Evolutionary conservation across 2,888 invertebrate species (phyloP), one percentile per base, ranked within the genome.

Genomic region (Papilio protenor): DNA sequence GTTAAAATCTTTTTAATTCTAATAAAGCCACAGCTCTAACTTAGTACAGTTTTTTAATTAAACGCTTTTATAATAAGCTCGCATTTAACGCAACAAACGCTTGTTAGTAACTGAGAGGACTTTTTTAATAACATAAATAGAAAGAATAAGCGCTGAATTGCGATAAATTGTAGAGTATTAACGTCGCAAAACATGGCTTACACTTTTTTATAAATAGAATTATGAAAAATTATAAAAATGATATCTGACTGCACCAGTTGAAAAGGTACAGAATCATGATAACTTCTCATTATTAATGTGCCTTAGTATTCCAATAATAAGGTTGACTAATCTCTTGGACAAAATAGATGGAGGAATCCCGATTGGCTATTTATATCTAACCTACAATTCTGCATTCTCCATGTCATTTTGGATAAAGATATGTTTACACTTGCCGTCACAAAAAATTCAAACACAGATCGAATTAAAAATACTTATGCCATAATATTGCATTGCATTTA

Each of bases 21-120:
- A 70, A 49, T 70, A 21, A 70, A 16, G 49, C 71, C 12, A 33
- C 72, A 72, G 40, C 71, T 8, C n/a, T 55, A 40, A 18, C 40
- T 40, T 21, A 40, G 11, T 40, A 57, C 55, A 40, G 4, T 75
- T 75, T 66, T 75, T 75, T 59, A 74, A 75, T 66, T 75, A 52
- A 33, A 18, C 14, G 61, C 45, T 47, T 55, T 18, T 40, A 57
- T 40, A n/a, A 33, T 55, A 73, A 73, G 40, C 23, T 47, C 59
- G 47, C 61, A 57, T 79, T 75, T 75, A 75, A 78, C 64, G 47
- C 27, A 74, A 70, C 21, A 73, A 73, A 47, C 47, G 16, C 55
- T 73, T 73, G 57, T 57, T 73, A 73, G 55, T 33, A 73, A 55
- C 40, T 57, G 57, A 21, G 73, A 73, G 6, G 64, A 16, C 64